These are phyloP conservation scores for Sylvicapra grimmia DNA, from an alignment of 2,113 vertebrate species.

Conservation along the genomic window DNA sequence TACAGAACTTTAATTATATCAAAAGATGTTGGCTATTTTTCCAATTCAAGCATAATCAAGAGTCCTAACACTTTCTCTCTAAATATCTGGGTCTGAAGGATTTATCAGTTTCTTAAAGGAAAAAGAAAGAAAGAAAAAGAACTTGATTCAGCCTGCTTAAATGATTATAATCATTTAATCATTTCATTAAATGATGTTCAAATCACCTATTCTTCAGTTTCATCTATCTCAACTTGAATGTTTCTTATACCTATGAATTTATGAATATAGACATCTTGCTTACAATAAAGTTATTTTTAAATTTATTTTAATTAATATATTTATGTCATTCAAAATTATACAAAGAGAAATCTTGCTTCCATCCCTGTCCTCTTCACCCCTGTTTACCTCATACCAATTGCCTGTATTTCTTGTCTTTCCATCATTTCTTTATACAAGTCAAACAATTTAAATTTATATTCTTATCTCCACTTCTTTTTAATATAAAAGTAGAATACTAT, in stretches of 20 bases:
- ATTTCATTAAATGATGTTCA: not conserved
- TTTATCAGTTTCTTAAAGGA: not conserved
- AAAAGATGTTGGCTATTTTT: not conserved
- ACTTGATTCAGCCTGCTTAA: not conserved
- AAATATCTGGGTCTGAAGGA: not conserved
- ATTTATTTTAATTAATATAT: not conserved
- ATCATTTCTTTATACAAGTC: not conserved
- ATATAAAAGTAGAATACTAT: not conserved
- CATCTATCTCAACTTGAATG: not conserved
- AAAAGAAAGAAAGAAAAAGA: not conserved
- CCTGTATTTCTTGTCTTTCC: not conserved
- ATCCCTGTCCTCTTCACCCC: not conserved
- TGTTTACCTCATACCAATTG: not conserved
- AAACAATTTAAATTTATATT: not conserved
- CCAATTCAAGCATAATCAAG: not conserved
- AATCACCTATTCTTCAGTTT: not conserved
- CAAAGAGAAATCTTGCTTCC: not conserved
- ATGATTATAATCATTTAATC: not conserved
- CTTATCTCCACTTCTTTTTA: not conserved
- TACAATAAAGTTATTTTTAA: not conserved
- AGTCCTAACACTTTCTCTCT: not conserved
- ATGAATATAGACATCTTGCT: not conserved
- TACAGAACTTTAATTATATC: not conserved
- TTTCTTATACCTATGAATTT: not conserved
- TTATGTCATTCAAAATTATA: not conserved